A percentile compares a stretch with the other conserved stretches of the same genome.
Evolutionary conservation across 2,888 invertebrate species (phyloP).

Genomic region (Miltochrista miniata): DNA sequence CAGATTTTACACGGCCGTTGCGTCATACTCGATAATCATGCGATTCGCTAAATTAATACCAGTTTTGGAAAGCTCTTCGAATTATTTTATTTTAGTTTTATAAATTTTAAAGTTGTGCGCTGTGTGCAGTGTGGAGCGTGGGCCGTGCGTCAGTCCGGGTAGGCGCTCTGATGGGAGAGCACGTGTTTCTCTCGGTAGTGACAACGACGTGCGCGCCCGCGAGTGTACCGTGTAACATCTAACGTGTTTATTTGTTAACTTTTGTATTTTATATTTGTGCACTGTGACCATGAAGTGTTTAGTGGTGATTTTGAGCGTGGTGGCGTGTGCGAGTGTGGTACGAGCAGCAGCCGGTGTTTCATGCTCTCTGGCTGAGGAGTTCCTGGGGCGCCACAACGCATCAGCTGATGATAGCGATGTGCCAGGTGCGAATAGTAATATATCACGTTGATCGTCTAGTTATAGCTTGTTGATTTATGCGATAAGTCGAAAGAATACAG

Average conservation of each 20-base stretch:
- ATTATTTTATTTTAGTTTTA: slow-evolving; percentile 66
- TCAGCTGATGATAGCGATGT: slow-evolving; percentile 76
- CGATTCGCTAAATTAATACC: slow-evolving; percentile 54
- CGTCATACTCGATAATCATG: slow-evolving; percentile 46
- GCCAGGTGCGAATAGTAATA: slow-evolving; percentile 62
- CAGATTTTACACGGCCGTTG: slow-evolving; percentile 37
- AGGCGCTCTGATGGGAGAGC: slow-evolving; percentile 73
- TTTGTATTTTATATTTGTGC: slow-evolving; percentile 43
- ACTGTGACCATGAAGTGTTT: slow-evolving; percentile 77
- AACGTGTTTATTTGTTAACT: slow-evolving; percentile 52
- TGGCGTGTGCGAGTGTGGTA: slow-evolving; percentile 52
- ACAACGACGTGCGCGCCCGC: slow-evolving; percentile 61
- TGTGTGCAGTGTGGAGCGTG: slow-evolving; percentile 29
- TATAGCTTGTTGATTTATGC: slow-evolving; percentile 12
- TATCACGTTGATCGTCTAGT: neutral
- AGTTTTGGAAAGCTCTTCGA: slow-evolving; percentile 54
- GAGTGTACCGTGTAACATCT: slow-evolving; percentile 56
- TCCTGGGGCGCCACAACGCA: slow-evolving; percentile 73
- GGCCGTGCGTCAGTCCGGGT: slow-evolving; percentile 59
- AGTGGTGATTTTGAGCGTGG: slow-evolving; percentile 61
- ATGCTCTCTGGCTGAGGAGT: slow-evolving; percentile 64
- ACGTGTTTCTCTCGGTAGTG: slow-evolving; percentile 60
- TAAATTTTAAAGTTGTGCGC: slow-evolving; percentile 60
- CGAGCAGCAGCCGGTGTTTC: slow-evolving; percentile 59
- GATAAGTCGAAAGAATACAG: slow-evolving; percentile 23